Evolutionary conservation across 1,140 invertebrate genomes (phyloP).

Genomic region (Stegodyphus mimosarum): DNA sequence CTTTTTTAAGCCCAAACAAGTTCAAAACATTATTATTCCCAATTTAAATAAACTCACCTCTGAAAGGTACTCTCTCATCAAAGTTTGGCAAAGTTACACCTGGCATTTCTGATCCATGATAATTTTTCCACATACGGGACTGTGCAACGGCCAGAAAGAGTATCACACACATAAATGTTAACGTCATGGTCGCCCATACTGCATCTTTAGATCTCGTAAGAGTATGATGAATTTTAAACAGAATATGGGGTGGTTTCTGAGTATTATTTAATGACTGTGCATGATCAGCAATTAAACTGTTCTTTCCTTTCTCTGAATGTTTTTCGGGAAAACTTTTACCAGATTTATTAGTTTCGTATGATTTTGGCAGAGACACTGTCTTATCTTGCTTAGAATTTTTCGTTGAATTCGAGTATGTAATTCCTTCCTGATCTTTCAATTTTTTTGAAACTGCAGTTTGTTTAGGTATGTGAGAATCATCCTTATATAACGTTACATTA

Average conservation of each 20-base stretch:
- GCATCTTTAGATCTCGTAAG: conserved; percentile 55
- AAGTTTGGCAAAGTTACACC: conserved; percentile 47
- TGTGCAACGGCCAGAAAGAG: conserved; percentile 39
- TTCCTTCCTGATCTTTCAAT: too few relatives aligned
- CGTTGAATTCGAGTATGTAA: too few relatives aligned
- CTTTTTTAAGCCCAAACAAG: too few relatives aligned
- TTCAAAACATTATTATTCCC: too few relatives aligned
- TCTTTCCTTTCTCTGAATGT: too few relatives aligned
- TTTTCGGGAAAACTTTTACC: too few relatives aligned
- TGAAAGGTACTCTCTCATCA: conserved; percentile 53
- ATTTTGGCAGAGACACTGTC: too few relatives aligned
- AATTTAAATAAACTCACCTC: conserved; percentile 20
- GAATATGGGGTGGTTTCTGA: background rate
- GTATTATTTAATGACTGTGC: background rate
- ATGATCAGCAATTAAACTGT: background rate
- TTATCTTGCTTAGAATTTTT: too few relatives aligned
- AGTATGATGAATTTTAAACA: conserved; percentile 35
- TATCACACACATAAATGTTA: conserved; percentile 48
- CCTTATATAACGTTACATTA: too few relatives aligned
- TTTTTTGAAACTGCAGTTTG: too few relatives aligned
- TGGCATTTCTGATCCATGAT: conserved; percentile 25
- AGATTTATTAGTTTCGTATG: too few relatives aligned
- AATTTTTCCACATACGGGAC: conserved; percentile 54
- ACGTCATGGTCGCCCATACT: conserved; percentile 42
- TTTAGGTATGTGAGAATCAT: too few relatives aligned